These are phyloP conservation scores for Anthopleura xanthogrammica DNA, from an alignment of 92 coral and sea anemone species.

Conservation along the genomic window DNA sequence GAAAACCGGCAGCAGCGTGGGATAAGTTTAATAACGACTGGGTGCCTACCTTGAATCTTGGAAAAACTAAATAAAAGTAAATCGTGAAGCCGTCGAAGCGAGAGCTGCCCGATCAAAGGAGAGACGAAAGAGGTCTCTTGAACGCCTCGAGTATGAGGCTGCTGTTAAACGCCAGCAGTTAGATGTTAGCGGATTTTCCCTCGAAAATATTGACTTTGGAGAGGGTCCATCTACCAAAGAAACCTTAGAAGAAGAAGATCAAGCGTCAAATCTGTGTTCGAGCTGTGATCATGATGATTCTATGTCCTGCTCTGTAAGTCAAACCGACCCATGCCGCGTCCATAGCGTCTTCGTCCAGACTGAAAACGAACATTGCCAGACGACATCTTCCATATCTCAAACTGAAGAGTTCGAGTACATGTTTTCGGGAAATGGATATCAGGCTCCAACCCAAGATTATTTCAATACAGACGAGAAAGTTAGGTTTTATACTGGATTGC, in stretches of 20 bases:
- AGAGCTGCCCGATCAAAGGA: no score
- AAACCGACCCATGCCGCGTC: no score
- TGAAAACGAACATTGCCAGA: constrained; percentile 17
- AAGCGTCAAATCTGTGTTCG: no score
- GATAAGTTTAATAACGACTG: neutral
- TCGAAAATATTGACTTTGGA: no score
- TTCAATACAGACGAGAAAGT: constrained; percentile 22
- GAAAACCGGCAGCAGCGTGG: neutral
- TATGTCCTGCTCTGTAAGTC: no score
- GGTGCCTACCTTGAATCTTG: constrained; percentile 21
- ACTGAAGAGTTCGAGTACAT: constrained; percentile 17
- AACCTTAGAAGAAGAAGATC: no score
- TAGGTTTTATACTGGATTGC: constrained; percentile 6
- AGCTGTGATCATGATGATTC: no score
- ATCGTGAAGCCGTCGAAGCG: neutral
- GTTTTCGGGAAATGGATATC: constrained; percentile 17
- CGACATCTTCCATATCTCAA: constrained; percentile 35
- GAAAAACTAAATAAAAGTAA: constrained; percentile 14
- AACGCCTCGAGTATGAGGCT: constrained; percentile 27
- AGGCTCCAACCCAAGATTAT: constrained; percentile 26
- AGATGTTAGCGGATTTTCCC: neutral
- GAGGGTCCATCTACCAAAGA: no score
- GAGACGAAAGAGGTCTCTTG: constrained; percentile 1
- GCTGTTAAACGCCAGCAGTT: constrained; percentile 22
- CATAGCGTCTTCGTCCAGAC: neutral